Conservation (phyloP, 2,113 vertebrate genomes). For the Pituophis catenifer region DNA sequence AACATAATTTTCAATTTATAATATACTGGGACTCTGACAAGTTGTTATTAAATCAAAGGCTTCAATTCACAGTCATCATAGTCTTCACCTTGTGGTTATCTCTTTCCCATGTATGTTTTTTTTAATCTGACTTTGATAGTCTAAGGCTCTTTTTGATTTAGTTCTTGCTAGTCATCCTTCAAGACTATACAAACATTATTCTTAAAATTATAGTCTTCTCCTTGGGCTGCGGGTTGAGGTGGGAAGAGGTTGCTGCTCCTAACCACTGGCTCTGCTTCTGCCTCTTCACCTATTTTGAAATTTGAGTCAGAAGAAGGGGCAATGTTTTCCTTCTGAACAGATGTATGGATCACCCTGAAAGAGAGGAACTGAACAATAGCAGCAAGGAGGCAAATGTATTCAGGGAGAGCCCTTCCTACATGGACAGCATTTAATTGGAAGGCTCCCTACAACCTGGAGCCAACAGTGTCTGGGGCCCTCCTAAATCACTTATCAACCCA, state of each 20-base stretch:
- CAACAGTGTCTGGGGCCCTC: not conserved
- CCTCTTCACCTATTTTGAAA: not conserved
- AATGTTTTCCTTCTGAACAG: not conserved
- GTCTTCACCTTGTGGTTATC: not conserved
- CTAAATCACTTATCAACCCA: not conserved
- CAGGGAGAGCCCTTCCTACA: not conserved
- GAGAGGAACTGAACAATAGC: not conserved
- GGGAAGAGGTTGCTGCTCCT: not conserved
- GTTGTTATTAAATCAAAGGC: rapidly evolving
- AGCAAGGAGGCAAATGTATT: not conserved
- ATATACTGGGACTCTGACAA: not conserved
- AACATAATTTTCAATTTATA: not conserved
- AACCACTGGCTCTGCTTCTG: not conserved
- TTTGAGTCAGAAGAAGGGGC: not conserved
- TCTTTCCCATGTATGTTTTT: not conserved
- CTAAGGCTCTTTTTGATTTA: rapidly evolving
- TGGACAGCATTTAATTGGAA: not conserved
- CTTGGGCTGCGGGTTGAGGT: rapidly evolving
- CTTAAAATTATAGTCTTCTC: rapidly evolving
- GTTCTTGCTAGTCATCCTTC: not conserved
- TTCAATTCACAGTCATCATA: too few relatives aligned
- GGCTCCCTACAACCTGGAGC: not conserved
- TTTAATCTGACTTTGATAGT: not conserved
- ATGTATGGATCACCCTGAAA: not conserved
- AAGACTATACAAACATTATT: not conserved